Evolutionary conservation across 2,888 invertebrate genomes (phyloP), one percentile per base, ranked within the genome.

Genomic region (Drosophila paucipuncta): DNA sequence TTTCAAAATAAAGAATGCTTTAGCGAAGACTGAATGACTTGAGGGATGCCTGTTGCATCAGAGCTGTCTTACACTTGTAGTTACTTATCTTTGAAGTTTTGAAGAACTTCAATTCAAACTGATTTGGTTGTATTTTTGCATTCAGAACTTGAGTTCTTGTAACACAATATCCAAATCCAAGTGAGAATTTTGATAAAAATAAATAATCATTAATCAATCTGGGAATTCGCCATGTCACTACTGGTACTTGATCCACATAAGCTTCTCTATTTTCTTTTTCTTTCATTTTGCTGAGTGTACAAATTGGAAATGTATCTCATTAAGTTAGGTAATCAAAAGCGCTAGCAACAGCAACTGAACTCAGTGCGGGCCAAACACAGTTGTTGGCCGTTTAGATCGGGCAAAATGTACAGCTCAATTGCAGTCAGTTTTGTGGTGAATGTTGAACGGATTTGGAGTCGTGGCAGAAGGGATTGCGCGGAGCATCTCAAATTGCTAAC

Each of bases 401-500:
- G 58, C 47, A 47, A 66, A 71, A 61, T 68, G 43, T 68, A 54
- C 54, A 68, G 22, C 68, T 39, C 80, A 68, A 80, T 80, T 61
- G 63, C 25, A 30, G 59, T 43, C 41, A 39, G 39, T 50, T 69
- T 83, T 70, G 67, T 73, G 67, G 72, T 63, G 64, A 59, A 53
- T 80, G 77, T 49, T 73, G 63, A 61, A 65, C 54, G 65, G 41
- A 37, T 47, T 53, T 74, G 54, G 55, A 67, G 22, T 68, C 70
- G 62, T 71, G 87, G 63, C 68, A 68, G 47, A 67, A 82, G 85
- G 85, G 71, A 69, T 69, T 33, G 16, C 9, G 31, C 47, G 33
- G 31, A 47, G 64, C 59, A 58, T 53, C 58, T 47, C 49, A 76
- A 88, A 85, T 85, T 77, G 73, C 75, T 57, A 83, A 69, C 73